These are phyloP conservation scores for Lampris megalopsis DNA, from an alignment of 2,113 vertebrate species.

Conservation along the genomic window DNA sequence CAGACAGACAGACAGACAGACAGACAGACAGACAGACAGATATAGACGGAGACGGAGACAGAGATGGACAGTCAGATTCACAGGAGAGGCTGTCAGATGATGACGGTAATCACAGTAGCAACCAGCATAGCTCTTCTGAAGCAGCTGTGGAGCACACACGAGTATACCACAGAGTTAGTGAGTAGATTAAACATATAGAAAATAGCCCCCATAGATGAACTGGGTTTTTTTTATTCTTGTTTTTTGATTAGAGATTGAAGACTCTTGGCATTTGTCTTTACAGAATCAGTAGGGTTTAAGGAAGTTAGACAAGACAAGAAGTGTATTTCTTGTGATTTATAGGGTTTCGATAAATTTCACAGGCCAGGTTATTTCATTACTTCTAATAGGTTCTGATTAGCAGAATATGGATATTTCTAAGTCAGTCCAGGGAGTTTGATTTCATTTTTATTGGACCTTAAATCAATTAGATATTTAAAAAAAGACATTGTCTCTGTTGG, in stretches of 20 bases:
- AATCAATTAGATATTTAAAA: background rate
- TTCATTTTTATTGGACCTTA: background rate
- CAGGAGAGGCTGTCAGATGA: conserved; percentile 16
- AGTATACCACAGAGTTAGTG: background rate
- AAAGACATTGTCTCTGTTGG: background rate
- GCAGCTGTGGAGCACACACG: conserved; percentile 15
- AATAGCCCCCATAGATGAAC: too few relatives aligned
- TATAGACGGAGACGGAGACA: background rate
- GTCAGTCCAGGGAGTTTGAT: too few relatives aligned
- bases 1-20: background rate
- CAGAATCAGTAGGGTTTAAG: too few relatives aligned
- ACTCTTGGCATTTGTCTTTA: too few relatives aligned
- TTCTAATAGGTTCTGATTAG: background rate
- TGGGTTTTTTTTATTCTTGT: too few relatives aligned
- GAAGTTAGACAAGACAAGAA: too few relatives aligned
- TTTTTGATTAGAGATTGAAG: too few relatives aligned
- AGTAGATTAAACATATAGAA: background rate
- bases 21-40: background rate
- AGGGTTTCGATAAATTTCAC: too few relatives aligned
- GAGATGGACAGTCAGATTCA: conserved; percentile 6
- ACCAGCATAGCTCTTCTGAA: conserved; percentile 14
- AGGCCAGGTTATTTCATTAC: conserved; percentile 1
- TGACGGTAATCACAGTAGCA: conserved; percentile 9
- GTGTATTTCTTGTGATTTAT: too few relatives aligned
- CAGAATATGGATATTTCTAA: too few relatives aligned